A percentile compares a stretch with the other conserved stretches of the same genome.
These are phyloP conservation scores for Papilio aristodemus DNA, from an alignment of 1,140 invertebrate genomes.

Conservation along the genomic window DNA sequence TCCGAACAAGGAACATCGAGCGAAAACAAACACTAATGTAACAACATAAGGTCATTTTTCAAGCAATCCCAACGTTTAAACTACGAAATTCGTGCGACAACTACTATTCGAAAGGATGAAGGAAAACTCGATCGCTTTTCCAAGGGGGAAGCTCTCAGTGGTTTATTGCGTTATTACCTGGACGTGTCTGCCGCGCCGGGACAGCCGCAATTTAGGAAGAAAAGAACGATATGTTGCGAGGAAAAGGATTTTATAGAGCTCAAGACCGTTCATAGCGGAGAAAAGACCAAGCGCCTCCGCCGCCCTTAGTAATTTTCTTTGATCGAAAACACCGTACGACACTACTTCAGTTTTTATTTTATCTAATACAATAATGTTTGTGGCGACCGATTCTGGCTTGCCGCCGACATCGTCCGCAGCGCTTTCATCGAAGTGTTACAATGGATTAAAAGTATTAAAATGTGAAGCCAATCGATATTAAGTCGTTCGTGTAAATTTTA, in stretches of 20 bases:
- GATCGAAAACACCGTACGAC: slow-evolving; percentile 67
- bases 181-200: slow-evolving; percentile 71
- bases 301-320: slow-evolving; percentile 71
- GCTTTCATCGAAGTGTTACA: slow-evolving; percentile 34
- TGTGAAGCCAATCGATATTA: not conserved
- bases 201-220: slow-evolving; percentile 75
- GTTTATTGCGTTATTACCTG: slow-evolving; percentile 81
- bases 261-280: slow-evolving; percentile 47
- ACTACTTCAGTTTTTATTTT: slow-evolving; percentile 68
- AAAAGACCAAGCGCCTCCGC: slow-evolving; percentile 56
- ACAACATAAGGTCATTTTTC: slow-evolving; percentile 64
- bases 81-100: slow-evolving; percentile 60
- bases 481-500: slow-evolving; percentile 7
- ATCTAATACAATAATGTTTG: slow-evolving; percentile 63
- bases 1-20: slow-evolving; percentile 34
- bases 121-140: slow-evolving; percentile 78
- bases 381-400: slow-evolving; percentile 47
- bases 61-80: slow-evolving; percentile 40
- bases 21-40: slow-evolving; percentile 55
- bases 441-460: slow-evolving; percentile 28
- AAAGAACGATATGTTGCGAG: slow-evolving; percentile 75
- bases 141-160: slow-evolving; percentile 75
- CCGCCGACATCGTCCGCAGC: slow-evolving; percentile 41
- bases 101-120: slow-evolving; percentile 72
- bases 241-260: slow-evolving; percentile 73